Conservation (phyloP, 1,140 invertebrate species). For the Pomacea maculata region DNA sequence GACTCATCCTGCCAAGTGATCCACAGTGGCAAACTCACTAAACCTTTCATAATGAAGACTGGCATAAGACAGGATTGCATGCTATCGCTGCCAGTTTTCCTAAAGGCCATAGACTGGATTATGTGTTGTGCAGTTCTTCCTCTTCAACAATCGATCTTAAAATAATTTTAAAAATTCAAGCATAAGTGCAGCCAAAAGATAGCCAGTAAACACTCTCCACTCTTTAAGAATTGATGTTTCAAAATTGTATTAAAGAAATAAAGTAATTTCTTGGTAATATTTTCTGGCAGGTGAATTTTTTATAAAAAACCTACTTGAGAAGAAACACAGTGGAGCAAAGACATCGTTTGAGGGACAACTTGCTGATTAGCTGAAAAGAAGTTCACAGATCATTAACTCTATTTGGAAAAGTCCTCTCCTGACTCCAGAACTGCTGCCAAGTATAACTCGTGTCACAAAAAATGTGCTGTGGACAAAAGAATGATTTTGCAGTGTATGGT, state of each 20-base stretch:
- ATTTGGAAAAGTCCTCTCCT: background rate
- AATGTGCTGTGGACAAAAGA: background rate
- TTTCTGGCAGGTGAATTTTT: slow-evolving; percentile 60
- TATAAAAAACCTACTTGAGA: slow-evolving; percentile 32
- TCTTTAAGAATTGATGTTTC: background rate
- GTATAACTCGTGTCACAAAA: background rate
- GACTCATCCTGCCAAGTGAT: too few species aligned
- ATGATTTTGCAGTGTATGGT: background rate
- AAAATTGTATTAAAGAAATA: background rate
- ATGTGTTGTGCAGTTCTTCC: too few species aligned
- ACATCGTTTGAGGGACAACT: background rate
- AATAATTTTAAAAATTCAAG: too few species aligned
- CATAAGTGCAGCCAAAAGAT: too few species aligned
- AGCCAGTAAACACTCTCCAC: too few species aligned
- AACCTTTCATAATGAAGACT: too few species aligned
- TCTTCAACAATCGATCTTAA: too few species aligned
- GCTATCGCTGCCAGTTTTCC: too few species aligned
- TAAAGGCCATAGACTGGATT: too few species aligned
- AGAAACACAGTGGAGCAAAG: background rate
- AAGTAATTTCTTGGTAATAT: background rate
- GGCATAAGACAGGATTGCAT: background rate
- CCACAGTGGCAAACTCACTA: too few species aligned
- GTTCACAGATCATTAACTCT: background rate
- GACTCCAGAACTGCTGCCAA: too few species aligned
- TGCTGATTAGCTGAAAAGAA: background rate